Percentiles rank a stretch among this genome's conserved stretches.
These are phyloP conservation scores for Simalia tracyae DNA, from an alignment of 2,797 vertebrate species.

Conservation along the genomic window DNA sequence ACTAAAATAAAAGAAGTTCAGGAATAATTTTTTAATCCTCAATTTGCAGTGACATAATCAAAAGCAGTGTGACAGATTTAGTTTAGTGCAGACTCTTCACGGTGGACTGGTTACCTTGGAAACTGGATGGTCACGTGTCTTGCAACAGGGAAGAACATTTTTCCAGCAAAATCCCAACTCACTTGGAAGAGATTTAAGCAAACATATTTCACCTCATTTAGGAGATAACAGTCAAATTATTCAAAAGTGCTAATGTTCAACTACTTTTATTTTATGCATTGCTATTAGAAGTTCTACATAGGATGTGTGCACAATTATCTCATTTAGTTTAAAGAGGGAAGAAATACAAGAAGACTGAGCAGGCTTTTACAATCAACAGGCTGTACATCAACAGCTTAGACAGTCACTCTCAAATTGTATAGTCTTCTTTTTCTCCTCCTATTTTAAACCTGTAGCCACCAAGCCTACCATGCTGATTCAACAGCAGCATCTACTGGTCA, in stretches of 20 bases:
- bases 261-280: background rate
- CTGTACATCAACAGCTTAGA: background rate
- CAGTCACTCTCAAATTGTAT: background rate
- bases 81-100: slow-evolving; percentile 42
- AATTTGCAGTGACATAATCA: slow-evolving; percentile 9
- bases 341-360: background rate
- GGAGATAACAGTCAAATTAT: background rate
- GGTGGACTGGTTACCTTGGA: slow-evolving; percentile 63
- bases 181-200: slow-evolving; percentile 18
- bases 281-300: background rate
- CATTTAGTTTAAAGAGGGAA: background rate
- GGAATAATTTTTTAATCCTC: slow-evolving; percentile 19
- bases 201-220: background rate
- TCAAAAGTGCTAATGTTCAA: background rate
- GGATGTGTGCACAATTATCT: background rate
- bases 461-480: background rate
- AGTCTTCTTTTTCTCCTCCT: background rate
- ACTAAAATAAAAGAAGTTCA: slow-evolving; percentile 4
- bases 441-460: background rate
- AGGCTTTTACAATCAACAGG: background rate
- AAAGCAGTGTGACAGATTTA: slow-evolving; percentile 33
- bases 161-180: slow-evolving; percentile 10
- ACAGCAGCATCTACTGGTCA: slow-evolving; percentile 26
- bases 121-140: slow-evolving; percentile 60
- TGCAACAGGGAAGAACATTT: slow-evolving; percentile 28